phyloP scores from a whole-genome alignment of 2,888 invertebrate species.

The Clistopyga incitator region DNA sequence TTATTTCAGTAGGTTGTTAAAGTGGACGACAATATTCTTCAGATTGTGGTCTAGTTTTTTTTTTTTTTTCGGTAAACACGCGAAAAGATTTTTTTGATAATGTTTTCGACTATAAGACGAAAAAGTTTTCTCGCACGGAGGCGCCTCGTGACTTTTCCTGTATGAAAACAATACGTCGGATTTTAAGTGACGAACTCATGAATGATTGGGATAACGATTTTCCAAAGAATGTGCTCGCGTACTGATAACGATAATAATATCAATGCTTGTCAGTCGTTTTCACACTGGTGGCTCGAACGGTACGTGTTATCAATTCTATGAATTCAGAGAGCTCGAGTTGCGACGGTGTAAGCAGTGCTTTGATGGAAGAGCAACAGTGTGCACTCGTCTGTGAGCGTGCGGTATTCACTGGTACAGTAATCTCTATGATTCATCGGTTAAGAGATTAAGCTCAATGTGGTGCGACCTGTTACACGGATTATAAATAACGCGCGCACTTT shows the following conservation, averaged over 20 bases:
- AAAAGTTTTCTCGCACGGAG: too few species aligned
- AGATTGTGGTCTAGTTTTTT: too few species aligned
- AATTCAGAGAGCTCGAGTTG: conserved; percentile 30
- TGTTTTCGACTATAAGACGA: too few species aligned
- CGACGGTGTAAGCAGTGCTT: not conserved
- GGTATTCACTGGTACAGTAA: conserved; percentile 68
- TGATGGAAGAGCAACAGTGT: conserved; percentile 42
- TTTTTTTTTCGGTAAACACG: too few species aligned
- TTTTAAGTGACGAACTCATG: not conserved
- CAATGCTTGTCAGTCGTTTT: not conserved
- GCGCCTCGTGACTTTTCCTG: too few species aligned
- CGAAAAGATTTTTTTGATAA: too few species aligned
- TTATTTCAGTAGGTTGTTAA: too few species aligned
- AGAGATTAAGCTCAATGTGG: conserved; percentile 67
- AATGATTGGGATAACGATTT: not conserved
- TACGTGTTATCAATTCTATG: conserved; percentile 47
- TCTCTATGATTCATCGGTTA: conserved; percentile 73
- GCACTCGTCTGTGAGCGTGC: conserved; percentile 32
- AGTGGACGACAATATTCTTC: too few species aligned
- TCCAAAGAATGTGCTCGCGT: not conserved
- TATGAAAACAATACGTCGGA: not conserved
- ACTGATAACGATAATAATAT: not conserved
- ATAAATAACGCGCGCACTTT: conserved; percentile 38
- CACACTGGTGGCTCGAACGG: not conserved
- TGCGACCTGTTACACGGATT: conserved; percentile 54